These are phyloP conservation scores for Picathartes gymnocephalus DNA, from an alignment of 2,113 vertebrate genomes.

Conservation along the genomic window DNA sequence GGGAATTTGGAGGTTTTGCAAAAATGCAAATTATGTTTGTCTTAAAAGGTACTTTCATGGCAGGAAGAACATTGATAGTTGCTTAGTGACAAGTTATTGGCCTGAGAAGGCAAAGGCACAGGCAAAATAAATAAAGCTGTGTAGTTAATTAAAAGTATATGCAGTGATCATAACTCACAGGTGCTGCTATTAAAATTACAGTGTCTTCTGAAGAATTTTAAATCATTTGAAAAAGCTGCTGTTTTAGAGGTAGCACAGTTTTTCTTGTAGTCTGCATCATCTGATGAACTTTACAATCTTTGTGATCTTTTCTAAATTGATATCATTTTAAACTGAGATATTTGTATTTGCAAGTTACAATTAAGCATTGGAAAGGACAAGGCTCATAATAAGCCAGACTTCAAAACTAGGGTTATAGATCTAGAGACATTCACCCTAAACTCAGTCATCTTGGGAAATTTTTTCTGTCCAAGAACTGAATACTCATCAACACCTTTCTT, in stretches of 20 bases:
- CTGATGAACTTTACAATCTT: not conserved
- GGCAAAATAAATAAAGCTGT: not conserved
- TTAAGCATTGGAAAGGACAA: not conserved
- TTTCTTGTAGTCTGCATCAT: not conserved
- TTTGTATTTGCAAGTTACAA: not conserved
- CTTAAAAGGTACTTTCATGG: not conserved
- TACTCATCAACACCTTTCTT: not conserved
- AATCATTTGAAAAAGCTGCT: not conserved
- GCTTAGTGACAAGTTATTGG: not conserved
- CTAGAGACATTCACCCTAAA: not conserved
- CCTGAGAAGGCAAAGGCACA: not conserved
- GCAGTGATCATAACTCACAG: not conserved
- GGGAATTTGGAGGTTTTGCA: not conserved
- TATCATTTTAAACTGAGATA: not conserved
- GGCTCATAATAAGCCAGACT: not conserved
- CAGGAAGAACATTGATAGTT: not conserved
- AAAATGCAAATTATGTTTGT: not conserved
- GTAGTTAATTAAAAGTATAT: not conserved
- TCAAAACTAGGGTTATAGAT: not conserved
- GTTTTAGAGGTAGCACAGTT: not conserved
- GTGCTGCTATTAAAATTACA: not conserved
- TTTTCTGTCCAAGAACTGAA: not conserved
- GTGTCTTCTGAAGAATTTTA: not conserved
- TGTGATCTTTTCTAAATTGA: not conserved
- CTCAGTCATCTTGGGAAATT: not conserved